These are phyloP conservation scores for Pocillopora damicornis DNA, from an alignment of 64 coral and sea anemone species.

Conservation along the genomic window DNA sequence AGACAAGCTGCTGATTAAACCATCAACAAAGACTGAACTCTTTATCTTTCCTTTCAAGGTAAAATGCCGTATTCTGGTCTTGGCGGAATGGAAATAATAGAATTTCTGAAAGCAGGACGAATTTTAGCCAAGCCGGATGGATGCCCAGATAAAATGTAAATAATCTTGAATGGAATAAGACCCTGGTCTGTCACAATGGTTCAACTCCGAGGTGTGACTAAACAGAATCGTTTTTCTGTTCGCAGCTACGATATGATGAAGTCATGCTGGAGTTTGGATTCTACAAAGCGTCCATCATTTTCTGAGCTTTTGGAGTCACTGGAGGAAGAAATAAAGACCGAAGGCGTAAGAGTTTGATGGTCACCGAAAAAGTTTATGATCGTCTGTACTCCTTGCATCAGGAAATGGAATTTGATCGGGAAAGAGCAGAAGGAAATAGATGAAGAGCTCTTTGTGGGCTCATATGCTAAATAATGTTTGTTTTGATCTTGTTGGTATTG, in stretches of 20 bases:
- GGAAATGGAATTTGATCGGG: too few relatives aligned
- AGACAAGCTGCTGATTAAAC: too few relatives aligned
- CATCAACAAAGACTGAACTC: not conserved
- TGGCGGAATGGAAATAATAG: not conserved
- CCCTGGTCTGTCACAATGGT: too few relatives aligned
- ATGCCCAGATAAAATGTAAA: not conserved
- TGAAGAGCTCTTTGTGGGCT: too few relatives aligned
- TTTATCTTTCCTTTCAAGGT: not conserved
- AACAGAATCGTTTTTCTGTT: too few relatives aligned
- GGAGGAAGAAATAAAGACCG: not conserved
- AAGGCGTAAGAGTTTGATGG: not conserved
- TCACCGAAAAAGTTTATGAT: too few relatives aligned
- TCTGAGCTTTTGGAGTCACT: not conserved
- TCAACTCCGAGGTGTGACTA: too few relatives aligned
- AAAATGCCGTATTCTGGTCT: not conserved
- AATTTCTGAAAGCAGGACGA: not conserved
- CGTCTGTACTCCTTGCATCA: too few relatives aligned
- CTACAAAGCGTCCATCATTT: not conserved
- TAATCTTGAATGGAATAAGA: not conserved
- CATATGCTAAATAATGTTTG: too few relatives aligned
- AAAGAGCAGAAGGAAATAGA: too few relatives aligned
- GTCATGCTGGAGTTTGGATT: not conserved
- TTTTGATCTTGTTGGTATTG: too few relatives aligned
- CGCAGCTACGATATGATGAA: not conserved
- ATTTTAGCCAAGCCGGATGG: not conserved